Base-by-base conservation (phyloP, 2,888 invertebrate genomes). In the Hermodice carunculata region DNA sequence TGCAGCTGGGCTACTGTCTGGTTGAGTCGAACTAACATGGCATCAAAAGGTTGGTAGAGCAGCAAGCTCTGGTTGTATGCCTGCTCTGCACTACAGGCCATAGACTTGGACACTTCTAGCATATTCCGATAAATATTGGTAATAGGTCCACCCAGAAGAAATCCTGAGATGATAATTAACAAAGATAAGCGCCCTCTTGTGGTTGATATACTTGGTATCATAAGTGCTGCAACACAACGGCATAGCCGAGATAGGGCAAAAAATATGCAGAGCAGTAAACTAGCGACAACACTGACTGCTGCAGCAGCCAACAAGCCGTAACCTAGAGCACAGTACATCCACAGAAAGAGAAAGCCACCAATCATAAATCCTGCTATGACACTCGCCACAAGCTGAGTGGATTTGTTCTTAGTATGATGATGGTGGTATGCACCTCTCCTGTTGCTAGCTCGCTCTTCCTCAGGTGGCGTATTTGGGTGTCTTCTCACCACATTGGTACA, bases 1-100 rank as follows among this genome's bases (percentile, higher is more conserved):
- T 74, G 66, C 14, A 75, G 70, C 14, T 58, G 44, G 14, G 29
- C 29, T 4, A 72, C 61, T 3, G 75, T 75, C 28, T 37, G n/a
- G 62, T 75, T 71, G 43, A 75, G 65, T 46, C 72, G 69, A 14
- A 24, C 32, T 70, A 75, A 69, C 71, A 74, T 71, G 56, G 63
- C 57, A 57, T 75, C 73, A 44, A 72, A 75, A 14, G 74, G 74
- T 46, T 65, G 60, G n/a, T 73, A 66, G 31, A 74, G 64, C 17
- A 74, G 44, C 61, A 65, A 65, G 44, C 59, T 69, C 66, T 74
- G 74, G 52, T 67, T 71, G 71, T 67, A 71, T 6, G 65, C 42
- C 67, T 73, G 74, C 62, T 73, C 73, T 28, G 73, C 69, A 51
- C 61, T 64, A 44, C 74, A 74, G 19, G 46, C 44, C 72, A 74